These are phyloP conservation scores for Schlechtendalia chinensis DNA, from an alignment of 1,140 invertebrate species.

Conservation along the genomic window DNA sequence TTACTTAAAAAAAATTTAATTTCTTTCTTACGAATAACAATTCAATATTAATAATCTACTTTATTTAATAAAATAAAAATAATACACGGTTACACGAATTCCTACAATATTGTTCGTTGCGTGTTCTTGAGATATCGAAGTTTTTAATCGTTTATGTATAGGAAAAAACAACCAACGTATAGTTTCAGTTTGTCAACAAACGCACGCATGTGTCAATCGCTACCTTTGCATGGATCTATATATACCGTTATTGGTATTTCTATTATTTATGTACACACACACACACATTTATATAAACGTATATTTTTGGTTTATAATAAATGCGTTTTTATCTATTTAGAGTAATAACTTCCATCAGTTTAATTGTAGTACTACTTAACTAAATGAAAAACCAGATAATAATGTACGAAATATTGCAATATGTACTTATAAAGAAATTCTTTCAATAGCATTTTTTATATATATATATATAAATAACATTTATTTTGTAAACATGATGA, in stretches of 20 bases:
- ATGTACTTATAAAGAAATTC: too few species aligned
- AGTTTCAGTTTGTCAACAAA: constrained; percentile 8
- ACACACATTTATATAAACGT: too few species aligned
- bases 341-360: neutral
- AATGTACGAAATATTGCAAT: too few species aligned
- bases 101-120: neutral
- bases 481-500: too few species aligned
- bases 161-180: neutral
- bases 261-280: neutral
- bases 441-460: too few species aligned
- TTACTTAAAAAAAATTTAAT: too few species aligned
- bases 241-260: neutral
- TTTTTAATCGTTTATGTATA: neutral
- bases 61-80: neutral
- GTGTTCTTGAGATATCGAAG: neutral
- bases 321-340: neutral
- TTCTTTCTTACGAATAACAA: too few species aligned
- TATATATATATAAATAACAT: too few species aligned
- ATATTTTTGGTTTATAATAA: neutral
- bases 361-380: neutral
- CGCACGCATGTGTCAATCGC: neutral
- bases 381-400: neutral
- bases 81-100: too few species aligned
- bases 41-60: neutral
- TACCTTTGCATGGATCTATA: neutral